phyloP scores from a whole-genome alignment of 2,113 vertebrate species.

The Microtus pennsylvanicus region DNA sequence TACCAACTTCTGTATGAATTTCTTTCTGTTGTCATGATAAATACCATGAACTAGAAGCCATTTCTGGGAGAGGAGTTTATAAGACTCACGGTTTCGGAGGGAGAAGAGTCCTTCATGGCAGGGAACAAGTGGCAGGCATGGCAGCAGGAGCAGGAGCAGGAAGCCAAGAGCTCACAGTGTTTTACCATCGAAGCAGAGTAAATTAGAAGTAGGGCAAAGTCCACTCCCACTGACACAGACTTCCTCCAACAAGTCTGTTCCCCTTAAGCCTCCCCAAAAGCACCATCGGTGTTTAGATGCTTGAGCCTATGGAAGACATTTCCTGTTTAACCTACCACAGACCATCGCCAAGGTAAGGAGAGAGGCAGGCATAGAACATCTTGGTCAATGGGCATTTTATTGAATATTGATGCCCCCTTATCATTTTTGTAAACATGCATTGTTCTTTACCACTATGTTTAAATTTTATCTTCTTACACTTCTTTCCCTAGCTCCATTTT shows the following conservation, averaged over 20 bases:
- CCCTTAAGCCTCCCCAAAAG: background rate
- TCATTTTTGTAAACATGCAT: background rate
- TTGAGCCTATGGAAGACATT: background rate
- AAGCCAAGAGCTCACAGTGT: background rate
- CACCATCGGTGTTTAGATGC: background rate
- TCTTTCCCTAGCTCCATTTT: background rate
- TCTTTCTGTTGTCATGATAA: background rate
- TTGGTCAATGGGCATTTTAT: background rate
- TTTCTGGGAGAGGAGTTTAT: background rate
- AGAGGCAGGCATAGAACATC: background rate
- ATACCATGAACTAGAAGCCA: background rate
- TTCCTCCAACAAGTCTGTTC: background rate
- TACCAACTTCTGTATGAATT: background rate
- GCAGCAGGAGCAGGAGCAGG: background rate
- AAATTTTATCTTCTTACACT: background rate
- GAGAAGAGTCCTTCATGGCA: background rate
- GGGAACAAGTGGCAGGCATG: background rate
- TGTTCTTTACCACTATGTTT: constrained; percentile 45
- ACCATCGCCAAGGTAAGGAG: background rate
- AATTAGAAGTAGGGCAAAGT: background rate
- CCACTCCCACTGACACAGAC: background rate
- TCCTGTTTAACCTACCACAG: background rate
- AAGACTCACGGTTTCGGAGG: background rate
- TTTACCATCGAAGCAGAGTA: background rate
- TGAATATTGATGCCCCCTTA: background rate